These are phyloP conservation scores for Cassiopea xamachana DNA, from an alignment of 30 jellyfish, hydroid and myxozoan genomes.

Conservation along the genomic window DNA sequence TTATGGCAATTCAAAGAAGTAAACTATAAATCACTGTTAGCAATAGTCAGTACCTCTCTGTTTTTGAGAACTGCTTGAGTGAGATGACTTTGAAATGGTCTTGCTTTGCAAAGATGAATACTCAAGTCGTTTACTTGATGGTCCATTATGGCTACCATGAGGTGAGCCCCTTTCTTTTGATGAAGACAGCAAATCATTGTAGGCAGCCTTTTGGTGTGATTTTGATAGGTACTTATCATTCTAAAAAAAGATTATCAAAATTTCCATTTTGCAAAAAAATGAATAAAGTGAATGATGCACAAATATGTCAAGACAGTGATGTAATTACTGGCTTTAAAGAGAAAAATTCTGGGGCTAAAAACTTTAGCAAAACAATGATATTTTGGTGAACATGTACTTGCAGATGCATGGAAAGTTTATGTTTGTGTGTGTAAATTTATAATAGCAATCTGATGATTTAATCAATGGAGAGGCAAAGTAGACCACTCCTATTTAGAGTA, in stretches of 20 bases:
- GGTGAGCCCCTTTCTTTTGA: constrained; percentile 75
- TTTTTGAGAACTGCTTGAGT: constrained; percentile 57
- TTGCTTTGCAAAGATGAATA: constrained; percentile 49
- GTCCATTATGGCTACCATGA: constrained; percentile 73
- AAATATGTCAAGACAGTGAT: no score
- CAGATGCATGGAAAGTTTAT: no score
- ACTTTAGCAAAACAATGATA: no score
- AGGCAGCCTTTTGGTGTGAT: constrained; percentile 63
- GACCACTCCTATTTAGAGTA: no score
- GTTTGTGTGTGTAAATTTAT: no score
- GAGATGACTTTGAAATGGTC: constrained; percentile 29
- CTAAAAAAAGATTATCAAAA: neutral
- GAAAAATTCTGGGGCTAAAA: no score
- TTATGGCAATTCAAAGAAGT: no score
- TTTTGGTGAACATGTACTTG: no score
- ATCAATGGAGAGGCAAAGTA: no score
- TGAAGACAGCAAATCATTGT: constrained; percentile 51
- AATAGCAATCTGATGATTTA: no score
- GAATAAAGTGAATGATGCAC: neutral
- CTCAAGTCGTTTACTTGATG: constrained; percentile 68
- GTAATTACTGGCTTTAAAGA: no score
- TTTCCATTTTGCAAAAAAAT: neutral
- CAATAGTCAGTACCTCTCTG: constrained; percentile 47
- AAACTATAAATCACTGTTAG: no score
- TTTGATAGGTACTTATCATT: constrained; percentile 70